Evolutionary conservation across 2,797 vertebrate species (phyloP).

Genomic region (Paguma larvata): DNA sequence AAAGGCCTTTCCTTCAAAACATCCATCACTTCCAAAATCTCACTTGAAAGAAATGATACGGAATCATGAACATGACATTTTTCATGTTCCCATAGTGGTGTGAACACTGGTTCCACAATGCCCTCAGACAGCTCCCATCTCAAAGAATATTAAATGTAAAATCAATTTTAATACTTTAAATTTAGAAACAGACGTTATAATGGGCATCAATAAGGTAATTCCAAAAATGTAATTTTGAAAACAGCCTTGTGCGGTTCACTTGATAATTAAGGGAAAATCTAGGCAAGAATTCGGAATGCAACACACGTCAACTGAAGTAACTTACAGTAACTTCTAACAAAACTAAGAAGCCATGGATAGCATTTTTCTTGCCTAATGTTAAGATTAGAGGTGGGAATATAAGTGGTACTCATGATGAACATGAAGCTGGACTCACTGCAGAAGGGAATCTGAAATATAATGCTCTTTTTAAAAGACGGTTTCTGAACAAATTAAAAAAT

Average conservation of each 20-base stretch:
- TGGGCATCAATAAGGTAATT: neutral
- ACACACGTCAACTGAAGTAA: constrained; percentile 1
- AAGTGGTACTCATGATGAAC: neutral
- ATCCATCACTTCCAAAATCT: neutral
- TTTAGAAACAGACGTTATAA: constrained; percentile 33
- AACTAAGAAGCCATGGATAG: neutral
- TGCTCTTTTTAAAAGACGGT: neutral
- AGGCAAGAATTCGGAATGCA: constrained; percentile 23
- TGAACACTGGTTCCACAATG: neutral
- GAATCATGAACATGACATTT: neutral
- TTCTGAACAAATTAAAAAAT: constrained; percentile 20
- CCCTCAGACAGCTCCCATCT: neutral
- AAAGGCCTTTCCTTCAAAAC: neutral
- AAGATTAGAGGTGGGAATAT: neutral
- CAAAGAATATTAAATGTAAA: neutral
- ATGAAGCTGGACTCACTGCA: neutral
- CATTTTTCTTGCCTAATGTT: neutral
- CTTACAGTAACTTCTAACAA: neutral
- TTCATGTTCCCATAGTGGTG: neutral
- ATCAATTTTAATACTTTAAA: constrained; percentile 34
- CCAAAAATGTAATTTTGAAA: constrained; percentile 29
- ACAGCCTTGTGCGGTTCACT: neutral
- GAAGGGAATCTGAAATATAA: constrained; percentile 15
- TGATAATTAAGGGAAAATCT: constrained; percentile 14
- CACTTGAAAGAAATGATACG: neutral